Evolutionary conservation across 2,888 invertebrate species (phyloP), one percentile per base, ranked within the genome.

Genomic region (Acanthopleura granulata): DNA sequence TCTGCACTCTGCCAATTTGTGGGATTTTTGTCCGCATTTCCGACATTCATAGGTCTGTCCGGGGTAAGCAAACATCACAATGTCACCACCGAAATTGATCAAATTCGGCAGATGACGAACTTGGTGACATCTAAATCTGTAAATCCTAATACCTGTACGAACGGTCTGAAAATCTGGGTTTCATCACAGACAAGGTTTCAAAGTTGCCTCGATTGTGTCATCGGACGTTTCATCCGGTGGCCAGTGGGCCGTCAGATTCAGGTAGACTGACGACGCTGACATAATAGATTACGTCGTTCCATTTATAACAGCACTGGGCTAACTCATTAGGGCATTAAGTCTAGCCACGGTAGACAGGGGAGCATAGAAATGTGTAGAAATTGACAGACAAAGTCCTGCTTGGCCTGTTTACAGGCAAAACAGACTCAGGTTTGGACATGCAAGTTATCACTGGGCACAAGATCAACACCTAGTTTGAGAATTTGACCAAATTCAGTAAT

Each of bases 221-320:
- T 57, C 57, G 22, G 57, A 57, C 22, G 12, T n/a, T n/a, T 22
- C 22, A n/a, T 57, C 57, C 57, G 57, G 57, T 18, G 57, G 6
- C 57, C 57, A 57, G 22, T 57, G 57, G 22, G 57, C 57, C 57
- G 57, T 57, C 57, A 57, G 22, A 57, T 57, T 57, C 4, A 57
- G n/a, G 22, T n/a, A 57, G 12, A 57, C 22, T 57, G 57, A 18
- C 57, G 57, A 57, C n/a, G 57, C 12, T 1, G 57, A 12, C 57
- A 57, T 22, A n/a, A 57, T 57, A 12, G 18, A n/a, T 12, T 12
- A 57, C 18, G 22, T 22, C n/a, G 22, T 22, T 22, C 57, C 57
- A 18, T 22, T 18, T 57, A 57, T 22, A n/a, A n/a, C 57, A 57
- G 12, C 22, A n/a, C 4, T 57, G 22, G 57, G 4, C 12, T 57